These are phyloP conservation scores for Podocnemis expansa DNA, from an alignment of 2,113 vertebrate genomes.

Conservation along the genomic window DNA sequence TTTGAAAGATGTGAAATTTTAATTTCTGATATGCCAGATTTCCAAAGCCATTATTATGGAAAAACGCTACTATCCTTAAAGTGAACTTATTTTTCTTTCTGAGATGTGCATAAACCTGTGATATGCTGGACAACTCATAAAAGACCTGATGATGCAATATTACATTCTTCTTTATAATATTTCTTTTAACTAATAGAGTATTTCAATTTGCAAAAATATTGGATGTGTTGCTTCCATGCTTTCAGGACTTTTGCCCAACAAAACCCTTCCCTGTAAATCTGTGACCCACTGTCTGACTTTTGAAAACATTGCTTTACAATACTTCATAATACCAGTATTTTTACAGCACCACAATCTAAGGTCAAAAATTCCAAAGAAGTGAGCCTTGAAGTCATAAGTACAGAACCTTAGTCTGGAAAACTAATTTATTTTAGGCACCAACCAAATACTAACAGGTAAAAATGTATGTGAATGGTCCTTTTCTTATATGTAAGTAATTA, in stretches of 20 bases:
- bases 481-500: not conserved
- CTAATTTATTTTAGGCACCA: not conserved
- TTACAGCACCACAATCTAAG: not conserved
- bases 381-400: conserved; percentile 33
- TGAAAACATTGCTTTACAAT: conserved; percentile 45
- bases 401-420: conserved; percentile 1
- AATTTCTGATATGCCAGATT: not conserved
- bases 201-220: conserved; percentile 52
- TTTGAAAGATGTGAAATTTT: not conserved
- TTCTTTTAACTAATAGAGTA: conserved; percentile 40
- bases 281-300: not conserved
- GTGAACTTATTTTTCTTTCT: not conserved
- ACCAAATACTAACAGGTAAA: not conserved
- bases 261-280: conserved; percentile 49
- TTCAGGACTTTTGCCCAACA: conserved; percentile 30
- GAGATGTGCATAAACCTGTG: conserved; percentile 3
- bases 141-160: not conserved
- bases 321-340: conserved; percentile 35
- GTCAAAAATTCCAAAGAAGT: conserved; percentile 30
- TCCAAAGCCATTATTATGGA: not conserved
- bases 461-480: not conserved
- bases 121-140: not conserved
- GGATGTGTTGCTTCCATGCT: conserved; percentile 16
- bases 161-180: not conserved
- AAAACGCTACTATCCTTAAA: conserved; percentile 5